phyloP scores from a whole-genome alignment of 2,888 invertebrate genomes.

The Drosophila gaucha region DNA sequence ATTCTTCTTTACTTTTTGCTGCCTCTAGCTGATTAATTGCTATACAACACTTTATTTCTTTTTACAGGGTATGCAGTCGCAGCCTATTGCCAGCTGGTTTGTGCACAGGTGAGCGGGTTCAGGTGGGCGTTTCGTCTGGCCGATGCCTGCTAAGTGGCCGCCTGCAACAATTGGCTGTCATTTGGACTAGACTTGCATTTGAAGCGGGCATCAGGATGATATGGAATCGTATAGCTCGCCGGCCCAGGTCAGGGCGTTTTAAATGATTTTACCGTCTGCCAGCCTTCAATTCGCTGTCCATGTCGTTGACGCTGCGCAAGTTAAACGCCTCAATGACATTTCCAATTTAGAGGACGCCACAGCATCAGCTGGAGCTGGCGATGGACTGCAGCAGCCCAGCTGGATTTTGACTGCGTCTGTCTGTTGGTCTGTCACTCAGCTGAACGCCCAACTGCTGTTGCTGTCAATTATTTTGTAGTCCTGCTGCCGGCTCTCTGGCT shows the following conservation, averaged over 20 bases:
- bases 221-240: slow-evolving; percentile 24
- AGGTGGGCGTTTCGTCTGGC: slow-evolving; percentile 11
- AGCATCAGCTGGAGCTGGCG: slow-evolving; percentile 12
- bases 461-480: slow-evolving; percentile 72
- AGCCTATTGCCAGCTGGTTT: slow-evolving; percentile 33
- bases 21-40: not conserved
- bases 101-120: slow-evolving; percentile 30
- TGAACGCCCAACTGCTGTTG: slow-evolving; percentile 51
- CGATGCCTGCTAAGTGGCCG: slow-evolving; percentile 65
- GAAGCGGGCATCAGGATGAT: slow-evolving; percentile 28
- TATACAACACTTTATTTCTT: no score
- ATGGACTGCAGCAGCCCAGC: slow-evolving; percentile 16
- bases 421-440: slow-evolving; percentile 63
- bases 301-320: slow-evolving; percentile 57
- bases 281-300: slow-evolving; percentile 45
- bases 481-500: slow-evolving; percentile 15
- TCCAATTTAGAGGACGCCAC: slow-evolving; percentile 71
- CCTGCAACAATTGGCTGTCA: slow-evolving; percentile 77
- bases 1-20: not conserved
- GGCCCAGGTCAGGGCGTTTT: slow-evolving; percentile 42
- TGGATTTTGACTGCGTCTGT: slow-evolving; percentile 66
- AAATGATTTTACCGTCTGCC: slow-evolving; percentile 66
- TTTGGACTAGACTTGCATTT: slow-evolving; percentile 50
- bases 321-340: slow-evolving; percentile 80
- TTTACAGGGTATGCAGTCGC: slow-evolving; percentile 5